Evolutionary conservation across 2,113 vertebrate genomes (phyloP).

Genomic region (Lethenteron reissneri): DNA sequence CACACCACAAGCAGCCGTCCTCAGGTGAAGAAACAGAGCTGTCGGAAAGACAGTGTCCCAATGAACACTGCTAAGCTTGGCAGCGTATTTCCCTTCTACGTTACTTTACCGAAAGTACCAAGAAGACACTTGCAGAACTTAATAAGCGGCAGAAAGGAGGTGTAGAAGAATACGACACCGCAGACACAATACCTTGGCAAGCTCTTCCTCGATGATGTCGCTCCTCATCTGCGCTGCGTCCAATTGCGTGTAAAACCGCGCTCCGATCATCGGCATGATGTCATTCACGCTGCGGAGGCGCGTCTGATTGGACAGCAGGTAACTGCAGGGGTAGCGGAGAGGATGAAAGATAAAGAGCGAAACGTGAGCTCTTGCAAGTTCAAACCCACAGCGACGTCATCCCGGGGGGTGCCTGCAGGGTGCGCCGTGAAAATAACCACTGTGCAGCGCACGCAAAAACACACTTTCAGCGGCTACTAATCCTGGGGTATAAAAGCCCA

Average conservation of each 20-base stretch:
- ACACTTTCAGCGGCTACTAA: conserved; percentile 7
- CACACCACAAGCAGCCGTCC: background rate
- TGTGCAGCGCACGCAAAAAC: background rate
- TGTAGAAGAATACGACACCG: background rate
- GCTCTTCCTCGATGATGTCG: conserved; percentile 91
- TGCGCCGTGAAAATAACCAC: too few species aligned
- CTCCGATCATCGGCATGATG: conserved; percentile 99
- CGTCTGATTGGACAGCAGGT: conserved; percentile 88
- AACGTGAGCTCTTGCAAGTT: too few species aligned
- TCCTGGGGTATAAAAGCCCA: too few species aligned
- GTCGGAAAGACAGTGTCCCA: background rate
- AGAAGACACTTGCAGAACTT: too few species aligned
- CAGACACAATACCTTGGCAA: conserved; percentile 54
- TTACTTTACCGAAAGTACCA: too few species aligned
- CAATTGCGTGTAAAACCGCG: conserved; percentile 89
- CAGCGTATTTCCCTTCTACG: background rate
- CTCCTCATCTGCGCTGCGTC: conserved; percentile 97
- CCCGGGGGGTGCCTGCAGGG: too few species aligned
- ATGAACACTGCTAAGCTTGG: background rate
- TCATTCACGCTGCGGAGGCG: conserved; percentile 92
- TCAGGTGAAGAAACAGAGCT: background rate
- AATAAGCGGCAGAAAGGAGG: background rate
- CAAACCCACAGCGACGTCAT: too few species aligned
- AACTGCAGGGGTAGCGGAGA: conserved; percentile 25
- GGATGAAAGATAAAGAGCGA: too few species aligned